phyloP scores from a whole-genome alignment of 2,797 vertebrate species.

The Sitta carolinensis region DNA sequence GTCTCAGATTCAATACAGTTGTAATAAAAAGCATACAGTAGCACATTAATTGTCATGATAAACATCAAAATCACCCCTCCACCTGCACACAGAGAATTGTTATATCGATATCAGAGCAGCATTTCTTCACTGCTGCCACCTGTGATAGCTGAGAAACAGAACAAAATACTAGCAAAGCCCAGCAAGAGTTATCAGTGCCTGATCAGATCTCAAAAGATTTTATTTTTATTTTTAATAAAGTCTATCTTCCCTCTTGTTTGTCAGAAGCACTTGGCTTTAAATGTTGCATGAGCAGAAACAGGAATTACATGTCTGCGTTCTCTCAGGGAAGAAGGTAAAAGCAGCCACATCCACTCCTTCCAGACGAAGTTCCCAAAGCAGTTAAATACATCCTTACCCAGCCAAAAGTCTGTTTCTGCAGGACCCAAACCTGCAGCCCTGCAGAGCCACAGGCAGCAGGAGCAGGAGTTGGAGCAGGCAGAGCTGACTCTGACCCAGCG shows the following conservation, averaged over 20 bases:
- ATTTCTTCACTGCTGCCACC: neutral
- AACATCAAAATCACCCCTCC: conserved; percentile 41
- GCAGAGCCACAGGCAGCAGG: neutral
- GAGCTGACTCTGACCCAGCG: neutral
- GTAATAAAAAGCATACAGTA: conserved; percentile 40
- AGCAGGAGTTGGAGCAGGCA: neutral
- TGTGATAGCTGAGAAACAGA: conserved; percentile 26
- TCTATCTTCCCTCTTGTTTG: conserved; percentile 27
- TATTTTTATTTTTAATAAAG: conserved; percentile 64
- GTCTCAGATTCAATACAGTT: conserved; percentile 27
- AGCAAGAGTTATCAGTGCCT: conserved; percentile 54
- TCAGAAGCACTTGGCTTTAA: conserved; percentile 59
- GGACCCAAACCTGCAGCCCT: neutral
- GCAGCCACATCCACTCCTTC: neutral
- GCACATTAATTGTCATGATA: conserved; percentile 68
- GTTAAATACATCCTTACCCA: neutral
- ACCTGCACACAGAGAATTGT: neutral
- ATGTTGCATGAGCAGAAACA: conserved; percentile 33
- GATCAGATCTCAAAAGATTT: conserved; percentile 46
- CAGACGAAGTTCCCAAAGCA: neutral
- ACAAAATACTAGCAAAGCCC: conserved; percentile 6
- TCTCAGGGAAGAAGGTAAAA: neutral
- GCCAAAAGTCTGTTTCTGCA: neutral
- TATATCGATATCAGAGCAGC: conserved; percentile 19
- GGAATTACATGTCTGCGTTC: neutral